Evolutionary conservation across 2,888 invertebrate species (phyloP).

Genomic region (Tetragnatha montana): DNA sequence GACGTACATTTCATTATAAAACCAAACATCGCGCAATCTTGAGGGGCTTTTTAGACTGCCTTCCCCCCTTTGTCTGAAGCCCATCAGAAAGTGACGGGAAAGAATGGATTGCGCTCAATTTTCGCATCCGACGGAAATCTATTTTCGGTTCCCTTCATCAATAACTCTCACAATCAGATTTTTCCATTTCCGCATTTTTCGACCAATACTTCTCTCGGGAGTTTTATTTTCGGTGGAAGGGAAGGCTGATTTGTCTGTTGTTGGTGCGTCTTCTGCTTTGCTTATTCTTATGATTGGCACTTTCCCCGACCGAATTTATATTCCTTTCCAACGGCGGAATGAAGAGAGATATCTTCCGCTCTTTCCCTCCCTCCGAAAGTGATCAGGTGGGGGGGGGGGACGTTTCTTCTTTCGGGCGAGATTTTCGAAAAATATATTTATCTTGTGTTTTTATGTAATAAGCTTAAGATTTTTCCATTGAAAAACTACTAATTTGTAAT

Average conservation of each 20-base stretch:
- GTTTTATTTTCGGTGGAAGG: slow-evolving; percentile 12
- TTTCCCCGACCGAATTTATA: slow-evolving; percentile 3
- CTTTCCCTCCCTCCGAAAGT: not conserved
- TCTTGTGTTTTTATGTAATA: not conserved
- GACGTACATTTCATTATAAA: not conserved
- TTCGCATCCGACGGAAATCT: slow-evolving; percentile 35
- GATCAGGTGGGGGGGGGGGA: not conserved
- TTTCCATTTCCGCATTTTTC: slow-evolving; percentile 50
- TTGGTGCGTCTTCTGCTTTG: slow-evolving; percentile 13
- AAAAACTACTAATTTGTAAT: not conserved
- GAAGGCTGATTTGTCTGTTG: slow-evolving; percentile 34
- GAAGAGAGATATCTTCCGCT: not conserved
- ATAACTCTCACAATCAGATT: slow-evolving; percentile 62
- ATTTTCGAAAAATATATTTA: not conserved
- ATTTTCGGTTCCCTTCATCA: slow-evolving; percentile 56
- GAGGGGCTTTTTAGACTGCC: not conserved
- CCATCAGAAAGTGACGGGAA: not conserved
- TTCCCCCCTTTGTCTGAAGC: not conserved
- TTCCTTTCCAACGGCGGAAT: not conserved
- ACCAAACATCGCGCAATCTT: not conserved
- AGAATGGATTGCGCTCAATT: slow-evolving; percentile 65
- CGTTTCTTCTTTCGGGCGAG: not conserved
- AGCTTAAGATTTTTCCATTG: not conserved
- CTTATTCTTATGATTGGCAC: slow-evolving; percentile 30
- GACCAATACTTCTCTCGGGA: not conserved